Percentiles rank a stretch among this genome's conserved stretches.
Conservation (phyloP, 2,113 vertebrate genomes). For the Rousettus leschenaultii region DNA sequence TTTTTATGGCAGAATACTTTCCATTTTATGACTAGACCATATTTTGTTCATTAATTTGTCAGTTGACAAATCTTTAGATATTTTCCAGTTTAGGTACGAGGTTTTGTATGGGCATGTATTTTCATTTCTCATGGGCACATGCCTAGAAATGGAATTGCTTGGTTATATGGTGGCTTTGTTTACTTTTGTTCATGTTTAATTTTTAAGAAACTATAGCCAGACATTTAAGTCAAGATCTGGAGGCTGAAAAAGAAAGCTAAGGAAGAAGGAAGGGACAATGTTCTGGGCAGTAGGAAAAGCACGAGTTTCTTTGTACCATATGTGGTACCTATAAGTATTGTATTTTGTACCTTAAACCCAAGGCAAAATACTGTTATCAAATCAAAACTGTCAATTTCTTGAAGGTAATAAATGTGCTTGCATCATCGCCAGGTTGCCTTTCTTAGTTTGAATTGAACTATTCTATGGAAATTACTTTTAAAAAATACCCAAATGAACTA, state of each 20-base stretch:
- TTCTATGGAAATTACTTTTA: background rate
- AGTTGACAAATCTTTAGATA: background rate
- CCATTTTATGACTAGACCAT: background rate
- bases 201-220: slow-evolving; percentile 12
- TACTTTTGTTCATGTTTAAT: slow-evolving; percentile 26
- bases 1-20: slow-evolving; percentile 25
- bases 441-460: background rate
- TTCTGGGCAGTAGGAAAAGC: background rate
- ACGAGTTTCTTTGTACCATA: background rate
- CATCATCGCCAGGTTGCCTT: background rate
- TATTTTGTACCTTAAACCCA: background rate
- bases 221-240: background rate
- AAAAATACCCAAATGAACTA: background rate
- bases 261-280: background rate
- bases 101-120: background rate
- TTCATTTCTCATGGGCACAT: background rate
- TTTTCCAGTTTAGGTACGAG: background rate
- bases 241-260: background rate
- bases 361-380: background rate
- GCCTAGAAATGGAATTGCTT: background rate
- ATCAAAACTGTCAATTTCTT: slow-evolving; percentile 25
- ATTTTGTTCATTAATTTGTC: background rate
- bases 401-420: background rate
- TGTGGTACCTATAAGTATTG: background rate
- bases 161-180: background rate